Percentiles rank a stretch among this genome's conserved stretches.
Evolutionary conservation across 2,113 vertebrate species (phyloP).

Genomic region (Pungitius pungitius): DNA sequence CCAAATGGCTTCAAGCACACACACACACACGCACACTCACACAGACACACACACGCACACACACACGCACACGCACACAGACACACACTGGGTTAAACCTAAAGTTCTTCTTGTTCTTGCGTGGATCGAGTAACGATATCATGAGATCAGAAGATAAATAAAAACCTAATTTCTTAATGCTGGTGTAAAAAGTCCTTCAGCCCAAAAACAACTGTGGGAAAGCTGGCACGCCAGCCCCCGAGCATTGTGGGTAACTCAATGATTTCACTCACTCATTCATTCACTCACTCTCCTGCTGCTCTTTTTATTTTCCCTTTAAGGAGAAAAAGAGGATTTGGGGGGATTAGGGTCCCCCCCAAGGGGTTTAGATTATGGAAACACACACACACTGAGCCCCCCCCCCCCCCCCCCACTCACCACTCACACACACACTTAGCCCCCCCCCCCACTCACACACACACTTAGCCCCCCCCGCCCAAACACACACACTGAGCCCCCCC

Average conservation of each 20-base stretch:
- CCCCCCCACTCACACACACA: constrained; percentile 8
- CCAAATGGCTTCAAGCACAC: constrained; percentile 30
- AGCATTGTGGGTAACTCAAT: constrained; percentile 15
- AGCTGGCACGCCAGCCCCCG: neutral
- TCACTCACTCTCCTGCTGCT: neutral
- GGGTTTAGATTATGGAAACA: constrained; percentile 41
- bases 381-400: neutral
- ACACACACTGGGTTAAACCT: too few relatives aligned
- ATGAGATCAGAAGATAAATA: too few relatives aligned
- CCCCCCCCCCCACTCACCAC: constrained; percentile 18
- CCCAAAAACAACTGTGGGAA: neutral
- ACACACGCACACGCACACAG: constrained; percentile 5
- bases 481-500: constrained; percentile 5
- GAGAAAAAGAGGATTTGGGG: constrained; percentile 37
- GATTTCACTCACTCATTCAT: neutral
- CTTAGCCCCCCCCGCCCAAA: neutral
- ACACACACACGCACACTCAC: constrained; percentile 24
- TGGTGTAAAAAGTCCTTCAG: too few relatives aligned
- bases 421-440: constrained; percentile 9
- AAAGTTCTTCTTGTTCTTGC: too few relatives aligned
- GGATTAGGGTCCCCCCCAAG: constrained; percentile 31
- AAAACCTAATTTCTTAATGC: too few relatives aligned
- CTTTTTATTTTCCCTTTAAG: neutral
- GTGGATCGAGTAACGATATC: too few relatives aligned
- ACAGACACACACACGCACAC: constrained; percentile 13